Percentiles rank a stretch among this genome's conserved stretches.
These are phyloP conservation scores for Cryptophagus acutangulus DNA, from an alignment of 2,888 invertebrate genomes.

Conservation along the genomic window DNA sequence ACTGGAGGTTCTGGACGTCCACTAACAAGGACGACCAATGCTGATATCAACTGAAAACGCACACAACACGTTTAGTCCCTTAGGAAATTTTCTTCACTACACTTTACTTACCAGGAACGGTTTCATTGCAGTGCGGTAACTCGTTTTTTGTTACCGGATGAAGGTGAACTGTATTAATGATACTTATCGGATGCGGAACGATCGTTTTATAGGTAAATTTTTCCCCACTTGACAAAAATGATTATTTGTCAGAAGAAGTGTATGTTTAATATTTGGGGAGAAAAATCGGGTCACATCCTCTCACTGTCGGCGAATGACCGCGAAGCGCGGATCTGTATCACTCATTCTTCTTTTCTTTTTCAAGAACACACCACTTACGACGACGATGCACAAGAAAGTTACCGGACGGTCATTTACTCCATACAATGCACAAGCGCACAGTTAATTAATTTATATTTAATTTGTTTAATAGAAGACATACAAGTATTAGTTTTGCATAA, in stretches of 20 bases:
- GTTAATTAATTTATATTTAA: too few relatives aligned
- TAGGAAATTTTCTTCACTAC: background rate
- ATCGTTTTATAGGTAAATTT: conserved; percentile 5
- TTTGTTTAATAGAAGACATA: too few relatives aligned
- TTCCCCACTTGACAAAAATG: conserved; percentile 7
- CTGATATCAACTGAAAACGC: conserved; percentile 36
- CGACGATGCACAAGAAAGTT: conserved; percentile 9
- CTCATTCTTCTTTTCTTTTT: background rate
- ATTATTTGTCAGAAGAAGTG: background rate
- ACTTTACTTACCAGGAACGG: conserved; percentile 3
- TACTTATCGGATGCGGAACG: background rate
- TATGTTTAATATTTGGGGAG: conserved; percentile 19
- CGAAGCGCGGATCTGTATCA: conserved; percentile 8
- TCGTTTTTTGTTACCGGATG: background rate
- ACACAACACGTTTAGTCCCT: conserved; percentile 5
- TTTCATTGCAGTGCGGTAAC: background rate
- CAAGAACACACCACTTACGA: background rate
- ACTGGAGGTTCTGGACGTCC: conserved; percentile 59
- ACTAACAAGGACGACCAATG: conserved; percentile 55
- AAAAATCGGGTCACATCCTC: conserved; percentile 26
- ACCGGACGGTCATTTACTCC: too few relatives aligned
- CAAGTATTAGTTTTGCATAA: too few relatives aligned
- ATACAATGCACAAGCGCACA: too few relatives aligned
- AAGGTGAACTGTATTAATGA: background rate
- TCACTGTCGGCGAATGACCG: conserved; percentile 17